phyloP scores from a whole-genome alignment of 2,888 invertebrate genomes.

The Arctia plantaginis region DNA sequence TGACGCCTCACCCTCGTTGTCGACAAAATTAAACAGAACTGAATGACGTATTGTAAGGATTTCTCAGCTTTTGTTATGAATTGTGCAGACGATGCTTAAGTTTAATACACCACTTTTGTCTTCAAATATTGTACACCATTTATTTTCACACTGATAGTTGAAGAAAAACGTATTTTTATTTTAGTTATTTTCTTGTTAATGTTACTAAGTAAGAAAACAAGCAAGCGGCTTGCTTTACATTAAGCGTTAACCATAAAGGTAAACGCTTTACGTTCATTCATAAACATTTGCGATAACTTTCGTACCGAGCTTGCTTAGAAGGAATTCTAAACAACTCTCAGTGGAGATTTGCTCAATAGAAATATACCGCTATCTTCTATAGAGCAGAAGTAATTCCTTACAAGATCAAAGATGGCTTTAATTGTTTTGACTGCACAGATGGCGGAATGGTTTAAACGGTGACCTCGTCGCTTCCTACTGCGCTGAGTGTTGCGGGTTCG shows the following conservation, averaged over 20 bases:
- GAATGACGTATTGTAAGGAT: conserved; percentile 30
- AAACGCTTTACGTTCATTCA: too few species aligned
- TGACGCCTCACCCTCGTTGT: conserved; percentile 28
- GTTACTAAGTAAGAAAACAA: too few species aligned
- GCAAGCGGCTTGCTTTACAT: too few species aligned
- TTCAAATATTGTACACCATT: conserved; percentile 9
- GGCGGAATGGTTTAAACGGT: too few species aligned
- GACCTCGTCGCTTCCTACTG: too few species aligned
- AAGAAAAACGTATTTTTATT: not conserved
- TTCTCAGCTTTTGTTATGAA: conserved; percentile 25
- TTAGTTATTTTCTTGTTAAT: not conserved
- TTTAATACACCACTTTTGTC: conserved; percentile 7
- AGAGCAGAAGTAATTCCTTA: too few species aligned
- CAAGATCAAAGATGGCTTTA: too few species aligned
- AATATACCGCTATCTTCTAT: not conserved
- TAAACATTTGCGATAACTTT: too few species aligned
- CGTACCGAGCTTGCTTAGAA: too few species aligned
- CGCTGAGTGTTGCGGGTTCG: too few species aligned
- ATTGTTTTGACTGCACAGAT: too few species aligned
- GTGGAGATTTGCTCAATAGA: not conserved
- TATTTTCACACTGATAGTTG: not conserved
- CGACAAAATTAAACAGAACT: conserved; percentile 39
- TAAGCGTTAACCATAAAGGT: too few species aligned
- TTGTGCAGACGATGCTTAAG: conserved; percentile 12
- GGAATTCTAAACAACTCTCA: not conserved